Base-by-base conservation (phyloP, 1,140 invertebrate species). In the Cyclargus thomasi region DNA sequence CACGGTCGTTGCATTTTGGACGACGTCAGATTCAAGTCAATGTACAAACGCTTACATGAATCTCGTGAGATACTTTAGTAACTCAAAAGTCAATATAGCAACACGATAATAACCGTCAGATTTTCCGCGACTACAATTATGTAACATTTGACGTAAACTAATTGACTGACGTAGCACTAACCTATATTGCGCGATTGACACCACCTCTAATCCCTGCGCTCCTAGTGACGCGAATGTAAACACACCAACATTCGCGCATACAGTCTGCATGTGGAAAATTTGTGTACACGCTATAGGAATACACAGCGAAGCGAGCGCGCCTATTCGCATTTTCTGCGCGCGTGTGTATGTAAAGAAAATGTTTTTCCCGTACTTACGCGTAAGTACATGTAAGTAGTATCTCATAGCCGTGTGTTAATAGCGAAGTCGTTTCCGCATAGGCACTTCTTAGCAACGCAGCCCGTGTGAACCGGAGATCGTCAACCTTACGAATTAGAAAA, bases 401-500 rank as follows among this genome's bases (percentile, higher is more conserved):
- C 86, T 88, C 81, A 86, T 84, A 84, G 79, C 80, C 77, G 82
- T 82, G 85, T 87, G 86, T 84, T 87, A 87, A 86, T 85, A 85
- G 81, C 81, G 76, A 83, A 79, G 78, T 77, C 83, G 81, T 88
- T 90, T 90, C 85, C 86, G 85, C 85, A 82, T 86, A 87, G 80
- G 78, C 80, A 81, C 75, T 80, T 82, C 83, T 80, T 69, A 77
- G 72, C 78, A 81, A 82, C 78, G 80, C 75, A 78, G 80, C 75
- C 74, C 81, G 79, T 86, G 83, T 82, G 84, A 85, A 86, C 84
- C 79, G 65, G 81, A 79, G 85, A 86, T 78, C 84, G 81, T 85
- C 84, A 87, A 87, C 85, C 85, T 89, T 87, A 85, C 82, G 76
- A 87, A 86, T 87, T 85, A 83, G 79, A 87, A 86, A 86, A 88